A percentile compares a stretch with the other conserved stretches of the same genome.
Evolutionary conservation across 92 coral and sea anemone genomes (phyloP).

Genomic region (Galaxea fascicularis): DNA sequence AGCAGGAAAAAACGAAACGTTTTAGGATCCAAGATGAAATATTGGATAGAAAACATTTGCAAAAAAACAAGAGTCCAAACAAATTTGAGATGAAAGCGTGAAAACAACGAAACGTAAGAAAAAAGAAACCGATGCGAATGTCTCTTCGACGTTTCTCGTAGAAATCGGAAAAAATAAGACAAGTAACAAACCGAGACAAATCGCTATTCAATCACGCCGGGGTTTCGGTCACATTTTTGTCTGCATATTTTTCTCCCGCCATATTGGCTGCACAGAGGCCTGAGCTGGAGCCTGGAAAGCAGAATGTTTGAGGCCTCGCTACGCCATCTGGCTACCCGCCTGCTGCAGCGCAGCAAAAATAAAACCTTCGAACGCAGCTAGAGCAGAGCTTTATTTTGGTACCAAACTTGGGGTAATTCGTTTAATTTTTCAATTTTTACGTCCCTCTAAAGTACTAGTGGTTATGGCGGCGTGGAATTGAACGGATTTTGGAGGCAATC

Average conservation of each 20-base stretch:
- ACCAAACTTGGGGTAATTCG: slow-evolving; percentile 12
- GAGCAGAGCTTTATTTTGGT: slow-evolving; percentile 1
- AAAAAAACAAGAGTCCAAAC: too few relatives aligned
- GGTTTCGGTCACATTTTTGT: slow-evolving; percentile 29
- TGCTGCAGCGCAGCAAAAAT: slow-evolving; percentile 20
- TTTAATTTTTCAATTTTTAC: background rate
- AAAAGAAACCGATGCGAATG: too few relatives aligned
- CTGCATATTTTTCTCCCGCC: slow-evolving; percentile 18
- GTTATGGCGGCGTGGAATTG: slow-evolving; percentile 7
- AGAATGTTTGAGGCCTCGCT: background rate
- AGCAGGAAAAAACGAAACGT: too few relatives aligned
- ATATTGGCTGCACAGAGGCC: slow-evolving; percentile 10
- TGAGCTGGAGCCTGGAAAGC: background rate
- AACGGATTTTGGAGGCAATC: background rate
- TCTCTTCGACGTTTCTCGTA: too few relatives aligned
- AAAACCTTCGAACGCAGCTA: background rate
- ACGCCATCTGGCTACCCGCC: background rate
- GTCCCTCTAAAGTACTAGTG: background rate
- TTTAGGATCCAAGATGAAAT: too few relatives aligned
- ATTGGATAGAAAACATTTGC: too few relatives aligned
- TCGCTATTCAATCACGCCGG: too few relatives aligned
- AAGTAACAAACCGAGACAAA: too few relatives aligned
- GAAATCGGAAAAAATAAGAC: too few relatives aligned
- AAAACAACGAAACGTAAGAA: too few relatives aligned
- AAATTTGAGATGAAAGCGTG: too few relatives aligned